Evolutionary conservation across 64 coral and sea anemone genomes (phyloP).

Genomic region (Astreopora myriophthalma): DNA sequence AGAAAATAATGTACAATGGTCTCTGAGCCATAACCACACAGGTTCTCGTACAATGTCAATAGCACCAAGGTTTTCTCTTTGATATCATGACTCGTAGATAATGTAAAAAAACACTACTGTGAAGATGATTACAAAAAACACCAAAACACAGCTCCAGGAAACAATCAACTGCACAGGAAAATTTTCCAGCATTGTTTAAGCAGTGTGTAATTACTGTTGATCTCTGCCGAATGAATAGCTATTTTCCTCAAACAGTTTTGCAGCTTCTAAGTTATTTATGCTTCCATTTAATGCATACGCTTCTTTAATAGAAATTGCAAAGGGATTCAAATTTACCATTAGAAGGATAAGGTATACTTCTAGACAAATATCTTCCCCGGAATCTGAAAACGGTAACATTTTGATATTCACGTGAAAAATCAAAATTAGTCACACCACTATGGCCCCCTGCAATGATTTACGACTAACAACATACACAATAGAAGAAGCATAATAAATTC

Average conservation of each 20-base stretch:
- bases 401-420: not conserved
- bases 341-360: not conserved
- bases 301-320: not conserved
- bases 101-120: not conserved
- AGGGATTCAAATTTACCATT: not conserved
- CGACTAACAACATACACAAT: not conserved
- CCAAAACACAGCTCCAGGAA: not conserved
- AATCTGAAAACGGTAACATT: not conserved
- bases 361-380: not conserved
- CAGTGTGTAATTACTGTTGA: conserved; percentile 4
- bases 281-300: not conserved
- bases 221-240: not conserved
- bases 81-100: not conserved
- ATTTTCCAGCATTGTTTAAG: not conserved
- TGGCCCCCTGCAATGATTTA: not conserved
- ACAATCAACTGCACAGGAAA: conserved; percentile 28
- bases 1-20: not conserved
- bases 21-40: not conserved
- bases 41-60: not conserved
- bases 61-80: not conserved
- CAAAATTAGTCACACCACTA: not conserved
- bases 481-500: not conserved
- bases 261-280: not conserved
- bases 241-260: not conserved
- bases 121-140: conserved; percentile 26